Evolutionary conservation across 2,888 invertebrate genomes (phyloP).

Genomic region (Phyto melanocephala): DNA sequence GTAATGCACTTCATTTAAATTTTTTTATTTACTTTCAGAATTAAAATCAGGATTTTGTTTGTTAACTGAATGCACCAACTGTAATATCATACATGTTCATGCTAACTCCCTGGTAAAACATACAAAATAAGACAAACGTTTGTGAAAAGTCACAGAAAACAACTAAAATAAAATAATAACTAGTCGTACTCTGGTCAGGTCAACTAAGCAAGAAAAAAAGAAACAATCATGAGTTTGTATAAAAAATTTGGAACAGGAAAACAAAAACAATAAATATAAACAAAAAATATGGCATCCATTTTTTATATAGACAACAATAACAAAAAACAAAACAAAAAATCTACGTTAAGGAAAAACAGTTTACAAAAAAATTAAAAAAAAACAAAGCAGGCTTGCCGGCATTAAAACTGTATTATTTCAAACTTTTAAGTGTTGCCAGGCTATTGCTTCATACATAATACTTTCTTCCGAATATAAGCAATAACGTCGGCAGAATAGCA

Average conservation of each 20-base stretch:
- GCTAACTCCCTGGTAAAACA: background rate
- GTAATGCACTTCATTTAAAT: too few species aligned
- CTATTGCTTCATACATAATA: too few species aligned
- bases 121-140: background rate
- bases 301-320: background rate
- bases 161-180: slow-evolving; percentile 25
- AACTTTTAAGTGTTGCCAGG: too few species aligned
- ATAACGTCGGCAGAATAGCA: too few species aligned
- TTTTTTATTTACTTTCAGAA: too few species aligned
- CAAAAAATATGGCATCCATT: slow-evolving; percentile 18
- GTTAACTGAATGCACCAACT: too few species aligned
- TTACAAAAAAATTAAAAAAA: background rate
- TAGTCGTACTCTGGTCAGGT: background rate
- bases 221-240: background rate
- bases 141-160: slow-evolving; percentile 29
- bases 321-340: background rate
- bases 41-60: too few species aligned
- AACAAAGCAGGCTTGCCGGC: background rate
- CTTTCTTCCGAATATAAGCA: too few species aligned
- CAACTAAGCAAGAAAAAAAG: background rate
- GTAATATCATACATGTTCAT: background rate
- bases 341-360: background rate
- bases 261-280: background rate
- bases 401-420: too few species aligned
- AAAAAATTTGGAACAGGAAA: slow-evolving; percentile 38